phyloP scores from a whole-genome alignment of 2,113 vertebrate genomes.

The Odocoileus virginianus region DNA sequence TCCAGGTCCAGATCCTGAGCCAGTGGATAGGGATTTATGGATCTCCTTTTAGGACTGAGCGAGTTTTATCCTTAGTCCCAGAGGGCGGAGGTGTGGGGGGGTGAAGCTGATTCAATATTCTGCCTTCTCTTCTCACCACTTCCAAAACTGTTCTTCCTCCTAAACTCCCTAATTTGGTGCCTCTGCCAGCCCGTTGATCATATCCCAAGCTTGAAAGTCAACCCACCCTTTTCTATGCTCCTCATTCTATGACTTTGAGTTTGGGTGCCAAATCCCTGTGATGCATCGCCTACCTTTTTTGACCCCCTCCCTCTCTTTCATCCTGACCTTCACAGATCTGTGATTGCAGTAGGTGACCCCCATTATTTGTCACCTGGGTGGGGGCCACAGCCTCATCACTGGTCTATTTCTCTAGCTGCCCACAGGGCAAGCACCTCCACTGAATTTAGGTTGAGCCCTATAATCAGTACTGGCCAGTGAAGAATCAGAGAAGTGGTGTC shows the following conservation, averaged over 20 bases:
- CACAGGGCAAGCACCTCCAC: neutral
- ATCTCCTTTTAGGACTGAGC: neutral
- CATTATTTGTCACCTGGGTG: neutral
- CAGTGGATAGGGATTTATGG: neutral
- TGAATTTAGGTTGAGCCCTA: neutral
- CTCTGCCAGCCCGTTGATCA: neutral
- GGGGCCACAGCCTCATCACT: neutral
- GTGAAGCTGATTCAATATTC: neutral
- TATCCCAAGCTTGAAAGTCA: neutral
- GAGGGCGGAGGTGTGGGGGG: neutral
- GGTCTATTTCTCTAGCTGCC: neutral
- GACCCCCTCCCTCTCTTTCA: neutral
- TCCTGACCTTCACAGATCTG: too few relatives aligned
- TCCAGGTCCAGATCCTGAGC: neutral
- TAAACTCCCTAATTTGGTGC: neutral
- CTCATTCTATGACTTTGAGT: neutral
- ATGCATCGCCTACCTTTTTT: neutral
- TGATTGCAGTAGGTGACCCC: neutral
- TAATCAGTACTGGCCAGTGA: neutral
- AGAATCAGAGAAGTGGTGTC: neutral
- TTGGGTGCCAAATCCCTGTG: neutral
- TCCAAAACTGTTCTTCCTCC: neutral
- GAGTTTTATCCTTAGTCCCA: neutral
- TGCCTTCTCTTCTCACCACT: neutral
- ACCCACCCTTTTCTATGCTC: neutral